Base-by-base conservation (phyloP, 1,140 invertebrate genomes). In the Orussus abietinus region DNA sequence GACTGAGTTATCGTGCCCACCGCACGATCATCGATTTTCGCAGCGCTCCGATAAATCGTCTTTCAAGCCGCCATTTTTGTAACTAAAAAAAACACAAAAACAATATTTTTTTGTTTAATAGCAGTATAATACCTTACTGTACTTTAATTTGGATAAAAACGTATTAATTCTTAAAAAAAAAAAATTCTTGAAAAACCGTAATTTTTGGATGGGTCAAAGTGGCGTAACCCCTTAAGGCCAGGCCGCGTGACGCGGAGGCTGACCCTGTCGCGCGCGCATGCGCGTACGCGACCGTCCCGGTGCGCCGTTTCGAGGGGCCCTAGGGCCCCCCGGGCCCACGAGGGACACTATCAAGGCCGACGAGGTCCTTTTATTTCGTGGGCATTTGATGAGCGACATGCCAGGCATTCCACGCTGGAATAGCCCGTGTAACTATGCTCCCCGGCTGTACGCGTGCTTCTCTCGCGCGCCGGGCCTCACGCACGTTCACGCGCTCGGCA, bases 331-430 rank as follows among this genome's bases (percentile, higher is more conserved):
- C 28, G 41, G 41, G 49, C 22, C n/a, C 22, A 25, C 6, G 47
- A 47, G 48, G 45, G 37, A 40, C 42, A 49, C 53, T 61, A 61
- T 60, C 57, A 62, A 62, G 59, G 59, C 45, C 48, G 38, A 29
- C 48, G 25, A 42, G 51, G 46, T 60, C 57, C 55, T 62, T 60
- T 62, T 62, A 60, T 60, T 62, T 60, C 48, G 53, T 56, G 49
- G 47, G 42, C 55, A 54, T 60, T 59, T 60, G 55, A 62, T 54
- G 57, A 62, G 59, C 55, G 56, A 57, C 53, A 56, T 60, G 59
- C 59, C 59, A 56, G 46, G 42, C 55, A 62, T 62, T 60, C 57
- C 59, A 49, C 46, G 53, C 37, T 52, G 49, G 51, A 59, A 62
- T 59, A 62, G 50, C 55, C n/a, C 51, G 49, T 57, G 55, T 60